A percentile compares a stretch with the other conserved stretches of the same genome.
Conservation (phyloP, 2,797 vertebrate genomes). For the Labeo calbasu region DNA sequence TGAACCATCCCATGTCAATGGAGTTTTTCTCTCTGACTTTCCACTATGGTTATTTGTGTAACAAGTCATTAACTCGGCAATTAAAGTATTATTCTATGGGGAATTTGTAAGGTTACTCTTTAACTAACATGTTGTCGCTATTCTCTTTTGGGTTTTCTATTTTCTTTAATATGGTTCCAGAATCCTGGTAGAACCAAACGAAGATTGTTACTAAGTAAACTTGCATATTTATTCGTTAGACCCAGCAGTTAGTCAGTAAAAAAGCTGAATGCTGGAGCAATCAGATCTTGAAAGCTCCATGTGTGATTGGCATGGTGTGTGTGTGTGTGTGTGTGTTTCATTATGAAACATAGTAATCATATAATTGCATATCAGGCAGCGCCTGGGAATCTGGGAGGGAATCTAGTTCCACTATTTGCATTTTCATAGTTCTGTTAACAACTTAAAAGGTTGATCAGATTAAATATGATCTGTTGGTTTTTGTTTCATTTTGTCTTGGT, state of each 20-base stretch:
- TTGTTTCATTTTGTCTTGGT: neutral
- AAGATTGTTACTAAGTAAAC: neutral
- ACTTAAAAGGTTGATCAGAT: conserved; percentile 36
- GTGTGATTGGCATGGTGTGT: conserved; percentile 32
- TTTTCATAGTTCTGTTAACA: conserved; percentile 35
- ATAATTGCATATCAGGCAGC: conserved; percentile 42
- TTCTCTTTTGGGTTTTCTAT: neutral
- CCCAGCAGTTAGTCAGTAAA: neutral
- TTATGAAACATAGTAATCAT: conserved; percentile 50
- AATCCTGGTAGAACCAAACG: neutral
- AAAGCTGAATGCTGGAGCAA: conserved; percentile 2
- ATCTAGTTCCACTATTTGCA: conserved; percentile 33
- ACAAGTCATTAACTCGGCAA: conserved; percentile 38
- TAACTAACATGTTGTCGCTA: neutral
- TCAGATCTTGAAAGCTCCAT: conserved; percentile 34
- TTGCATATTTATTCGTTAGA: neutral
- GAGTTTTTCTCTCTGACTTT: conserved; percentile 42
- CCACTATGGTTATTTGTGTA: conserved; percentile 21
- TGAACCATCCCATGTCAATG: conserved; percentile 40
- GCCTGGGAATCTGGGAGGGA: conserved; percentile 19
- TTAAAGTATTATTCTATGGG: conserved; percentile 22
- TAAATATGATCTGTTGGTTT: conserved; percentile 29
- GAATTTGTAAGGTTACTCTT: neutral
- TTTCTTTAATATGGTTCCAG: neutral
- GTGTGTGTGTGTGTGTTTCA: conserved; percentile 42